Percentiles rank a stretch among this genome's conserved stretches.
Conservation (phyloP, 2,797 vertebrate species). For the Chaenodraco wilsoni region DNA sequence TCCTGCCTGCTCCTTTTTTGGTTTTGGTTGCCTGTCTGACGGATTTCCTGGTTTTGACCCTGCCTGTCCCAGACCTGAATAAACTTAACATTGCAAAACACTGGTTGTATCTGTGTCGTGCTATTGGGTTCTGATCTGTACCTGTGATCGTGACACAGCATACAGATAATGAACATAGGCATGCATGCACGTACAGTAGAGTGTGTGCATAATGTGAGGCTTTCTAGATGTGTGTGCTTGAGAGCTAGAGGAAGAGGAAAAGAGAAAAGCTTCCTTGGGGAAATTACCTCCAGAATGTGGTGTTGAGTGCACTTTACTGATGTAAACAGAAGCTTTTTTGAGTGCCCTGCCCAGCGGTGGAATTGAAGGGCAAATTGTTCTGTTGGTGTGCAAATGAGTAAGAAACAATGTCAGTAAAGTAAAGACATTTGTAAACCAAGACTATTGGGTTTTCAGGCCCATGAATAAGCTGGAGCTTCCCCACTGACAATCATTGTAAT, state of each 20-base stretch:
- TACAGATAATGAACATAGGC: constrained; percentile 35
- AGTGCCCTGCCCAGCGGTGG: constrained; percentile 37
- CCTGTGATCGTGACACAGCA: no score
- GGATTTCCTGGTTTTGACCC: no score
- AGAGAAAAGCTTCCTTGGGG: constrained; percentile 61
- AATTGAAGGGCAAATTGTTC: constrained; percentile 59
- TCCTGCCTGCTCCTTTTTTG: no score
- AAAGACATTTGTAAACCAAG: constrained; percentile 32
- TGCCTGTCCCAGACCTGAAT: no score
- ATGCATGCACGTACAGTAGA: constrained; percentile 42
- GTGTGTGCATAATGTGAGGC: background rate
- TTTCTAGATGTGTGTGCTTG: constrained; percentile 3
- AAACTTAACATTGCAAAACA: no score
- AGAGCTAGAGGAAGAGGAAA: constrained; percentile 3
- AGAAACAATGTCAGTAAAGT: constrained; percentile 35
- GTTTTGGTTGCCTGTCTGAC: no score
- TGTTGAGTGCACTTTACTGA: constrained; percentile 67
- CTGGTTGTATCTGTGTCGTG: no score
- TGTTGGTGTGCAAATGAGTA: constrained; percentile 39
- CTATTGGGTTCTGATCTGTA: no score
- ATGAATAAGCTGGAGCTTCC: background rate
- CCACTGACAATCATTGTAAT: background rate
- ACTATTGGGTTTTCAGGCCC: constrained; percentile 19
- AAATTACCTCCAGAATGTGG: constrained; percentile 72
- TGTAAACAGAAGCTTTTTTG: constrained; percentile 50